Conservation (phyloP, 1,140 invertebrate genomes). For the Brachionus rotundiformis region DNA sequence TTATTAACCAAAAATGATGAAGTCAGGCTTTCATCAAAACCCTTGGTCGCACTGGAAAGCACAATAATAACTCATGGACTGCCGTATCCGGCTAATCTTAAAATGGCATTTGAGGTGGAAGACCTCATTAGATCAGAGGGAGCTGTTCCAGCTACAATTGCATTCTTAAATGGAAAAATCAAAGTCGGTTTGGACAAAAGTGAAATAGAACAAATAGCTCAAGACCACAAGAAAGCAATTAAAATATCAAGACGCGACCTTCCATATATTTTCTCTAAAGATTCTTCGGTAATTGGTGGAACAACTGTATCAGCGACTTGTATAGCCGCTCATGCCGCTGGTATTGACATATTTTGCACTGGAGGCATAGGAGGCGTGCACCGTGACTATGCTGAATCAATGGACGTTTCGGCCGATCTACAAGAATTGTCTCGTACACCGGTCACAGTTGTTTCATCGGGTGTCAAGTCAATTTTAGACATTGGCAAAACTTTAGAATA, state of each 20-base stretch:
- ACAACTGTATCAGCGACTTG: conserved; percentile 95
- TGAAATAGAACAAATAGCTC: conserved; percentile 68
- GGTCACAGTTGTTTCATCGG: conserved; percentile 87
- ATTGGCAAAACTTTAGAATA: conserved; percentile 90
- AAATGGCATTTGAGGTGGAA: conserved; percentile 81
- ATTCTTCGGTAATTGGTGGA: background rate
- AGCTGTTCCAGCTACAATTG: conserved; percentile 89
- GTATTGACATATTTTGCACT: conserved; percentile 91
- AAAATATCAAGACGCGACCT: conserved; percentile 87
- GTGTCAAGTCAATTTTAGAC: conserved; percentile 95
- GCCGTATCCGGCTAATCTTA: conserved; percentile 87
- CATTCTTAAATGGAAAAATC: conserved; percentile 79
- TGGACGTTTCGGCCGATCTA: conserved; percentile 93
- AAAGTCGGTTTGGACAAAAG: conserved; percentile 72
- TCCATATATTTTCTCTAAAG: conserved; percentile 67
- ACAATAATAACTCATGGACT: conserved; percentile 98
- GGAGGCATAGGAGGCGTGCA: conserved; percentile 91
- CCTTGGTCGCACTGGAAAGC: conserved; percentile 90
- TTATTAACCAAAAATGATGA: conserved; percentile 46
- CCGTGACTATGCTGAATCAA: conserved; percentile 67
- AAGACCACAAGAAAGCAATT: conserved; percentile 63
- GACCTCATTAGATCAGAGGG: conserved; percentile 73
- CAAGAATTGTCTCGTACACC: conserved; percentile 82
- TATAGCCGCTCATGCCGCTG: conserved; percentile 75
- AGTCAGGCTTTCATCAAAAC: conserved; percentile 62